A percentile compares a stretch with the other conserved stretches of the same genome.
phyloP scores from a whole-genome alignment of 2,113 vertebrate genomes.

The Myotis davidii region DNA sequence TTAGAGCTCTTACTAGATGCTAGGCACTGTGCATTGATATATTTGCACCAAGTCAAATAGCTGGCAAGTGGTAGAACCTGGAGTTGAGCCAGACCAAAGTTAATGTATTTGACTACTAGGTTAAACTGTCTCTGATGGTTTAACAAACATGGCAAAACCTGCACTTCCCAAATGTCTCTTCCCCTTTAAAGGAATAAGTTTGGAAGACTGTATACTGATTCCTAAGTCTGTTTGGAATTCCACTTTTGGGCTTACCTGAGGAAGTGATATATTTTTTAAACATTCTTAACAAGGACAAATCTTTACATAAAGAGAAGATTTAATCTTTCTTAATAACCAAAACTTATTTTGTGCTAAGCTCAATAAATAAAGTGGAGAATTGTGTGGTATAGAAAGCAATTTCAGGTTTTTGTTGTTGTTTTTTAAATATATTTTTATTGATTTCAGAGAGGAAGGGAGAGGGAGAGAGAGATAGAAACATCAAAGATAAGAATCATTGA shows the following conservation, averaged over 20 bases:
- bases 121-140: slow-evolving; percentile 41
- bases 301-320: slow-evolving; percentile 34
- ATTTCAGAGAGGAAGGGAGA: too few species aligned
- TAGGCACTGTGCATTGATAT: background rate
- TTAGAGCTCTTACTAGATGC: background rate
- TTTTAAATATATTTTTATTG: too few species aligned
- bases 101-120: slow-evolving; percentile 14
- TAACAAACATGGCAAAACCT: slow-evolving; percentile 48
- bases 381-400: background rate
- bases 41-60: slow-evolving; percentile 39
- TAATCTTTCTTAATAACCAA: slow-evolving; percentile 29
- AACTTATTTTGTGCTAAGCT: background rate
- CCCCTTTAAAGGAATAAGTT: slow-evolving; percentile 47
- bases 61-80: background rate
- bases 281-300: background rate
- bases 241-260: slow-evolving; percentile 24
- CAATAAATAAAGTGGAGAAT: background rate
- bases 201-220: slow-evolving; percentile 17
- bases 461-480: too few species aligned
- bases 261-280: slow-evolving; percentile 22
- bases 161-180: background rate
- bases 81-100: slow-evolving; percentile 43
- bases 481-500: too few species aligned
- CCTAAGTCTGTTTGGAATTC: background rate
- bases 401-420: background rate